Evolutionary conservation across 1,140 invertebrate species (phyloP), one percentile per base, ranked within the genome.

Genomic region (Drosophila ercepeae): DNA sequence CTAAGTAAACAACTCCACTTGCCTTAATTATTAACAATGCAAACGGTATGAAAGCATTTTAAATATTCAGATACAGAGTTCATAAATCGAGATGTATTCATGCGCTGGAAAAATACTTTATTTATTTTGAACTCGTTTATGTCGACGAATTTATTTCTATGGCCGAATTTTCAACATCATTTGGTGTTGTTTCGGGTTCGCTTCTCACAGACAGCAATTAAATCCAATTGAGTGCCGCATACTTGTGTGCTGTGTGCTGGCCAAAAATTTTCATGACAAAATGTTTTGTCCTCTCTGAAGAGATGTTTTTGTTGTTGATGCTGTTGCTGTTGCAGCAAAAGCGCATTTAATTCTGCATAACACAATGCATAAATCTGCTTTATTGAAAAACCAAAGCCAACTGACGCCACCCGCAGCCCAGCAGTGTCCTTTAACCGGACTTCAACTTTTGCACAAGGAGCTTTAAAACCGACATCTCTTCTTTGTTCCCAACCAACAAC

Each of bases 171-270:
- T 39, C 34, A 54, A 53, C 44, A 42, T 42, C 44, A 52, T 52
- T 46, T 60, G 25, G 72, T 51, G 46, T 49, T 52, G 27, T 65
- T 39, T 52, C 25, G 49, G 49, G 41, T 50, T 52, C 50, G 29
- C 53, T 64, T 59, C 52, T 45, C 46, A 48, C 18, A 27, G 48
- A 52, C 54, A 54, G 58, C 72, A 73, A 81, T 86, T 76, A 88
- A 88, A 88, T 52, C 55, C 77, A 71, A 86, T 86, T 79, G 79
- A 79, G 67, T 76, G 77, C 64, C 64, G 78, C 78, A 82, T 74
- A 74, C 78, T 82, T 76, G 67, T 76, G 58, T 77, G 78, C 11
- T 76, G 58, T 77, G 78, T 13, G 58, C 58, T 39, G 60, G 16
- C 39, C 9, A 52, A 52, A 51, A 71, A 42, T 61, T 51, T 60